These are phyloP conservation scores for Scrobipalpa costella DNA, from an alignment of 2,888 invertebrate species.

Conservation along the genomic window DNA sequence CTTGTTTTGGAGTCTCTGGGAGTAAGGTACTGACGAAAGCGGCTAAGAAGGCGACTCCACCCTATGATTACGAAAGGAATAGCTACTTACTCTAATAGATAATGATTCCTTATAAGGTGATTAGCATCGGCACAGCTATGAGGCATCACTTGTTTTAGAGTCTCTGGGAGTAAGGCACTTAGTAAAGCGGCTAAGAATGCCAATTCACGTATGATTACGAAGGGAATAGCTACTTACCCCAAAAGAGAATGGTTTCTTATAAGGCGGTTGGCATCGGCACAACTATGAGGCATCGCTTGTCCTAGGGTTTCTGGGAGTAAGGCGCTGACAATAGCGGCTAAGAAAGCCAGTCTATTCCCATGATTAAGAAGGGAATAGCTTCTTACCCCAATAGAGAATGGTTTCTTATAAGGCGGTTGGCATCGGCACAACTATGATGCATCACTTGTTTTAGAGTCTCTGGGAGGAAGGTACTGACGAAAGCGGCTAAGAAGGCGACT, in stretches of 20 bases:
- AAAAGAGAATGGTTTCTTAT: constrained; percentile 53
- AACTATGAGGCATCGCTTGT: neutral
- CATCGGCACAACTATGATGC: constrained; percentile 69
- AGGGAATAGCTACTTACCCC: too few species aligned
- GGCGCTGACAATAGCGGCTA: constrained; percentile 48
- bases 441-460: constrained; percentile 64
- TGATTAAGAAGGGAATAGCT: constrained; percentile 43
- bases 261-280: constrained; percentile 51
- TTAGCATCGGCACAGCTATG: too few species aligned
- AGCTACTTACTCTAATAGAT: too few species aligned
- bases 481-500: constrained; percentile 50
- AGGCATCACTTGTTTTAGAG: too few species aligned
- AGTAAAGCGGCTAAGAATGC: too few species aligned
- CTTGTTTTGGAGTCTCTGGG: too few species aligned
- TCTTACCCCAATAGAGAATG: constrained; percentile 57
- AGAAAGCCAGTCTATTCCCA: constrained; percentile 42
- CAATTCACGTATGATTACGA: too few species aligned
- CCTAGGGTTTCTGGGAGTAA: constrained; percentile 40
- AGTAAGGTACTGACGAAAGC: too few species aligned
- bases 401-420: constrained; percentile 57
- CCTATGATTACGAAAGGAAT: too few species aligned
- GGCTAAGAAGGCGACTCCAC: too few species aligned
- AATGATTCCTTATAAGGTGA: too few species aligned
- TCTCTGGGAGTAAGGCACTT: too few species aligned
- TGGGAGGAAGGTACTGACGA: constrained; percentile 53